These are phyloP conservation scores for Anniella stebbinsi DNA, from an alignment of 2,797 vertebrate species.

Conservation along the genomic window DNA sequence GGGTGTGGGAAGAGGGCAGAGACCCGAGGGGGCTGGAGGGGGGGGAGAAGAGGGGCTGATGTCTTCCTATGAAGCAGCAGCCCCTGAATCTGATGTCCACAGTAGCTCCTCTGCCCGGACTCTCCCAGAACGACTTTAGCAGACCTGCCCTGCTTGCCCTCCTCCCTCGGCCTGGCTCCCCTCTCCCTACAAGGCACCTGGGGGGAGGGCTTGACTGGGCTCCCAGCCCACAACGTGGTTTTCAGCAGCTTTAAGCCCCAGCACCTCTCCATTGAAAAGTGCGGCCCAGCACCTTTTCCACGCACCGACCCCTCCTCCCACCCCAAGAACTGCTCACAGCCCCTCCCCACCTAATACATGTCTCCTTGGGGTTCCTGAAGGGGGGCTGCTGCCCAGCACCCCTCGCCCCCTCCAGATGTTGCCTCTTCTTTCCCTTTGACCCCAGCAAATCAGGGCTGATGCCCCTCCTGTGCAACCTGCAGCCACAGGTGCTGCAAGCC, in stretches of 20 bases:
- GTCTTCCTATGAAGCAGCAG: not conserved
- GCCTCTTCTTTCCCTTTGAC: not conserved
- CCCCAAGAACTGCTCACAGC: not conserved
- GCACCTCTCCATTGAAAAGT: not conserved
- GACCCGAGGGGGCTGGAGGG: not conserved
- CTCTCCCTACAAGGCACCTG: not conserved
- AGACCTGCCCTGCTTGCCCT: not conserved
- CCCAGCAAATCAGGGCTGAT: not conserved
- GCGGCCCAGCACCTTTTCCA: not conserved
- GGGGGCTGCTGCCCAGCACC: not conserved
- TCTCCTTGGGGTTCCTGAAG: not conserved
- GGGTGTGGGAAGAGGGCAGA: not conserved
- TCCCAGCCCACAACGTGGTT: too few relatives aligned
- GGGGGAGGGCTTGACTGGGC: not conserved
- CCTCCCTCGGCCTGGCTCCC: not conserved
- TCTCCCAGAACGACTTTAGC: not conserved
- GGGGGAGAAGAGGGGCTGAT: not conserved
- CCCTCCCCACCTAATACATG: rapidly evolving
- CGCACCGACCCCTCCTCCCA: not conserved
- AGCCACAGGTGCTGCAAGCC: too few relatives aligned
- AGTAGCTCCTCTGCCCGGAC: not conserved
- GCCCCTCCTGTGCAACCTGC: not conserved
- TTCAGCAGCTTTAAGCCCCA: not conserved
- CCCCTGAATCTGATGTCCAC: not conserved
- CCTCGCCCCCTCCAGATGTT: not conserved